Base-by-base conservation (phyloP, 1,140 invertebrate species). In the Eupristina koningsbergeri region DNA sequence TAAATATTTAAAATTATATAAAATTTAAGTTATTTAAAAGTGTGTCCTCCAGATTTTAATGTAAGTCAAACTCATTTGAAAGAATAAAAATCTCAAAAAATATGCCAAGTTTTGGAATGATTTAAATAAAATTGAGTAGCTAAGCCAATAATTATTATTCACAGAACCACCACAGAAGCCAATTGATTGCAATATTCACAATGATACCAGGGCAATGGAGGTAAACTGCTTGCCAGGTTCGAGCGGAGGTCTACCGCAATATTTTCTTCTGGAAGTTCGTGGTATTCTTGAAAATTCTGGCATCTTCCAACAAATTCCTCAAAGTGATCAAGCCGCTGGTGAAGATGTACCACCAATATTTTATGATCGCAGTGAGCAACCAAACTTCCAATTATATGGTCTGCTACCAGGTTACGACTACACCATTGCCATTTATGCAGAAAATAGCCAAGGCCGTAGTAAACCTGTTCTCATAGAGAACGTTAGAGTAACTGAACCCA, bases 211-310 rank as follows among this genome's bases (percentile, higher is more conserved):
- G 80, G 89, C 93, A 19, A 92, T 97, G 76, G 94, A 95, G 89
- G 96, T 97, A 67, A 94, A 94, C 80, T 97, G 97, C 90, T 91
- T 94, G 73, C 94, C 96, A 0, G 96, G 96, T 31, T 94, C 95
- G 86, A 96, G 97, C 87, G 97, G 97, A 19, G 97, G 97, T 9
- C 93, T 97, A 31, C 93, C 95, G 29, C 97, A 98, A 91, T 95
- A 95, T 88, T 98, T 98, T 91, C 93, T 97, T 69, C 92, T 97
- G 73, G 96, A 97, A 92, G 96, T 97, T 63, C 94, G 95, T 84
- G 96, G 96, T 88, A 90, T 93, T 75, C 88, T 93, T n/a, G 93
- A 90, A 80, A 93, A 93, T 64, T 87, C 89, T 34, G 90, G 80
- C 6, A 69, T 85, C 88, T 69, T 86, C 88, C 81, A 91, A 83